Conservation (phyloP, 2,113 vertebrate species). For the Marcusenius ussheri region DNA sequence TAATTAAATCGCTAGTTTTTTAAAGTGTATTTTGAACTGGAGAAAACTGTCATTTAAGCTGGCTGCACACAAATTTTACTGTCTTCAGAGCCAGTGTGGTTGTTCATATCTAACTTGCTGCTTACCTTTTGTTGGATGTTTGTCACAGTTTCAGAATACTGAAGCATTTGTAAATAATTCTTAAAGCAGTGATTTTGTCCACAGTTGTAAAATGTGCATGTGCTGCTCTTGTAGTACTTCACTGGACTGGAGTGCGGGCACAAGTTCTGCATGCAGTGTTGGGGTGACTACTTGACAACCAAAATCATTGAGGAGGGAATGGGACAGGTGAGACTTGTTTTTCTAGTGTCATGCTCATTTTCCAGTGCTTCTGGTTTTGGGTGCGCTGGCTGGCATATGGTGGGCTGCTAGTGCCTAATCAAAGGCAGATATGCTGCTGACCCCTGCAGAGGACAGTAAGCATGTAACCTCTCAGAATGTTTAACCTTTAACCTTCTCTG, state of each 20-base stretch:
- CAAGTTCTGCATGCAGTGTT: constrained; percentile 99
- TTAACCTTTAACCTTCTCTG: neutral
- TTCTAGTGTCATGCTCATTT: neutral
- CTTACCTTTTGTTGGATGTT: neutral
- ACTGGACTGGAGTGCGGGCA: constrained; percentile 98
- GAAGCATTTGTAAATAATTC: neutral
- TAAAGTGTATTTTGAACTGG: neutral
- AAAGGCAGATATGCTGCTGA: neutral
- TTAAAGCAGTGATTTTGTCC: neutral
- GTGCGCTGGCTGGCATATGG: neutral
- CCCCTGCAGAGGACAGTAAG: neutral
- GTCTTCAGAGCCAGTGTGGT: neutral
- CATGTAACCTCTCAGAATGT: neutral
- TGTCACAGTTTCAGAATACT: neutral
- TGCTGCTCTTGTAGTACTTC: constrained; percentile 73
- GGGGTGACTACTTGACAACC: constrained; percentile 99
- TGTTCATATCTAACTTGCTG: neutral
- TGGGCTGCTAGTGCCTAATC: neutral
- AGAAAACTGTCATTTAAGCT: neutral
- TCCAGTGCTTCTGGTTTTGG: neutral
- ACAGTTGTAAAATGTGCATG: neutral
- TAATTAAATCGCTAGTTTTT: too few relatives aligned
- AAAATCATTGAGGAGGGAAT: constrained; percentile 99
- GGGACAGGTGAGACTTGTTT: constrained; percentile 80
- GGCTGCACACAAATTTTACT: neutral